Evolutionary conservation across 2,888 invertebrate genomes (phyloP).

Genomic region (Dryomyza anilis): DNA sequence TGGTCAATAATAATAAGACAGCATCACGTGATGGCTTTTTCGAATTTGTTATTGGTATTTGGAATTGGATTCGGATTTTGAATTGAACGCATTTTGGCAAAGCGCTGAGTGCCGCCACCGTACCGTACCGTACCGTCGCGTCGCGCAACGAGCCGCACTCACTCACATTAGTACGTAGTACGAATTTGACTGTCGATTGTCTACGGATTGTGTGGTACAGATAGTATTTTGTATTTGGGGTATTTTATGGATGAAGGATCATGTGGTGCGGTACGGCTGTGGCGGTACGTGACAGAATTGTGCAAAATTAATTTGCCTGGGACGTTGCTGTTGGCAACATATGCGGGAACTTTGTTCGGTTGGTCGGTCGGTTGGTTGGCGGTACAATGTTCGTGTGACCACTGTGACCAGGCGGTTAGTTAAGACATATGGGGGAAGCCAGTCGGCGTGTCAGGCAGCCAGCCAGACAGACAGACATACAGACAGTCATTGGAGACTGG

Average conservation of each 20-base stretch:
- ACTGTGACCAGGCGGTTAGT: slow-evolving; percentile 3
- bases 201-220: slow-evolving; percentile 2
- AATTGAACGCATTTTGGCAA: too few species aligned
- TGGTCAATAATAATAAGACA: slow-evolving; percentile 27
- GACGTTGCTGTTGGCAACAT: too few species aligned
- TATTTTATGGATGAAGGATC: background rate
- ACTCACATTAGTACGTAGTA: background rate
- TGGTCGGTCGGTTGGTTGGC: background rate
- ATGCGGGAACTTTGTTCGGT: background rate
- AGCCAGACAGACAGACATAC: too few species aligned
- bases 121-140: too few species aligned
- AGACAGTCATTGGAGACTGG: too few species aligned
- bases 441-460: background rate
- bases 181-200: slow-evolving; percentile 9
- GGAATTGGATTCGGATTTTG: slow-evolving; percentile 6
- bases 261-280: background rate
- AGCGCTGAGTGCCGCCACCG: too few species aligned
- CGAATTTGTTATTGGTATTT: background rate
- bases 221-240: background rate
- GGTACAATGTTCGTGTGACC: background rate
- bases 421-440: background rate
- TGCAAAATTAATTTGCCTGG: slow-evolving; percentile 22
- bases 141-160: too few species aligned
- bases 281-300: slow-evolving; percentile 22
- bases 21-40: slow-evolving; percentile 21